A percentile compares a stretch with the other conserved stretches of the same genome.
These are phyloP conservation scores for Cephus cinctus DNA, from an alignment of 1,140 invertebrate genomes.

Conservation along the genomic window DNA sequence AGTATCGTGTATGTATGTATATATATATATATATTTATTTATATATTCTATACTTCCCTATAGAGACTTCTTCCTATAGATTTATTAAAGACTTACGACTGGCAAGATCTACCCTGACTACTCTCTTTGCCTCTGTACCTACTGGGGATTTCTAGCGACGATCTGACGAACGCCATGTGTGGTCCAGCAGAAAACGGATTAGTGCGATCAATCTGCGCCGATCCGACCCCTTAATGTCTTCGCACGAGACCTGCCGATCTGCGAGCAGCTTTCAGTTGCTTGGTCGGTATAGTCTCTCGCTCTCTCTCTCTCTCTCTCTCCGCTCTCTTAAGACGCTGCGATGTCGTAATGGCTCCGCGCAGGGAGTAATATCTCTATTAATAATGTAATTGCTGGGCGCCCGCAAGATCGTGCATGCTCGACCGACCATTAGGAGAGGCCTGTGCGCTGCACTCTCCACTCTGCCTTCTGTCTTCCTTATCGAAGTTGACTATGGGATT, in stretches of 20 bases:
- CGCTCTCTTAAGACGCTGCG: slow-evolving; percentile 16
- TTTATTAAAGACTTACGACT: background rate
- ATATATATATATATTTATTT: no score
- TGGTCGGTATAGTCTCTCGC: slow-evolving; percentile 19
- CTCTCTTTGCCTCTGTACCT: background rate
- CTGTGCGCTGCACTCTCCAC: no score
- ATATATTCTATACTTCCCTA: no score
- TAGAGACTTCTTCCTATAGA: no score
- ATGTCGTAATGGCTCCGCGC: slow-evolving; percentile 36
- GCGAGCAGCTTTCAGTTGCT: background rate
- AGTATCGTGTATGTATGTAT: no score
- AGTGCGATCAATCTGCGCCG: slow-evolving; percentile 36
- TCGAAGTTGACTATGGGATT: no score
- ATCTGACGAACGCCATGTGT: slow-evolving; percentile 23
- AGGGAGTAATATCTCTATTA: slow-evolving; percentile 45
- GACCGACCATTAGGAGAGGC: slow-evolving; percentile 36
- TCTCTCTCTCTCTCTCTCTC: slow-evolving; percentile 16
- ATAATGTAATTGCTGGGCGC: slow-evolving; percentile 42
- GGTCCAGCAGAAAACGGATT: slow-evolving; percentile 40
- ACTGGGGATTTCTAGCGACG: slow-evolving; percentile 5
- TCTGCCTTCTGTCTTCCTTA: no score
- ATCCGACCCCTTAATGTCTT: slow-evolving; percentile 17
- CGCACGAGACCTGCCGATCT: slow-evolving; percentile 3
- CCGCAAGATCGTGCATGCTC: slow-evolving; percentile 33
- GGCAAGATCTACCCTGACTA: background rate